Evolutionary conservation across 2,113 vertebrate genomes (phyloP), one percentile per base, ranked within the genome.

Genomic region (Oryzias javanicus): DNA sequence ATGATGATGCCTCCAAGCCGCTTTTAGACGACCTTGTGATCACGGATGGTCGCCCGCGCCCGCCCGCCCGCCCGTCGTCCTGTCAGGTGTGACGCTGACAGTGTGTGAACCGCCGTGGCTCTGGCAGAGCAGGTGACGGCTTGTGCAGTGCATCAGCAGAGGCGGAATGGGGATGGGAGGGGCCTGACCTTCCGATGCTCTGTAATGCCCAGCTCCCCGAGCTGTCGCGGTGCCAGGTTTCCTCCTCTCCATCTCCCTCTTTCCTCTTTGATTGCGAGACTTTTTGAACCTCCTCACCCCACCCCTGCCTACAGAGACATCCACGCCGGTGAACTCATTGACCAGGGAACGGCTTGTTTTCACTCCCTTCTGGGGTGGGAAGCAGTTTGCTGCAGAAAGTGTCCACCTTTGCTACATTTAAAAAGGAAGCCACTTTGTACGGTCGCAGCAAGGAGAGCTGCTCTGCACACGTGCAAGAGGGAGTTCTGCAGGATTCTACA

Each of bases 321-420:
- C 68, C 67, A 60, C 78, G 79, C 61, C 62, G 29, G 53, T 90
- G 89, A 91, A 90, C 90, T 88, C 86, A 74, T 67, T 91, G 89
- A 91, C 88, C 88, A 86, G 78, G 64, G 72, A 81, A 79, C 49
- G 66, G 52, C 68, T 85, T 82, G 67, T 86, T 87, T 87, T 87
- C 71, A 70, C 83, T 80, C 52, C 72, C 67, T 70, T 78, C 67
- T 71, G 57, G 42, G 60, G 60, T 24, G 74, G 61, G 64, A 74
- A 67, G 74, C 57, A 82, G 62, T 19, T 66, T 16, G 3, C 70
- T 83, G 62, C 47, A 82, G 78, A 72, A 80, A 73, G 52, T 72
- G 65, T 74, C 67, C 25, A 50, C 64, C 54, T 64, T 22, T 54
- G 55, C 19, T 35, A 35, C 12, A 35, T 35, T 35, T 12, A 35